Percentiles rank a stretch among this genome's conserved stretches.
Conservation (phyloP, 2,113 vertebrate genomes). For the Mohoua ochrocephala region DNA sequence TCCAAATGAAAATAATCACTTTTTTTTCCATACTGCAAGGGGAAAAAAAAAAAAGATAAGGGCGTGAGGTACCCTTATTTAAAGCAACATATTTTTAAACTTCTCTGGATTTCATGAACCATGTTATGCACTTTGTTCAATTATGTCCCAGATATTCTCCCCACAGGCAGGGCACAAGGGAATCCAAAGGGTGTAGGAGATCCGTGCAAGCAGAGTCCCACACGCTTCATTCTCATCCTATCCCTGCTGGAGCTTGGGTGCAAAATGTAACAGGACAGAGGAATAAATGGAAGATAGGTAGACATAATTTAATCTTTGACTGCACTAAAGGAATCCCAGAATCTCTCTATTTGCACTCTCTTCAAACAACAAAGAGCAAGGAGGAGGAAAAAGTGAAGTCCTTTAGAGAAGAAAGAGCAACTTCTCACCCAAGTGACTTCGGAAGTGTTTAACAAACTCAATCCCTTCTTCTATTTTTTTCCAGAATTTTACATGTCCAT, state of each 20-base stretch:
- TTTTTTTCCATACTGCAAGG: background rate
- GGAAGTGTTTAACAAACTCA: slow-evolving; percentile 98
- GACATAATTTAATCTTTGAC: background rate
- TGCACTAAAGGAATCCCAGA: background rate
- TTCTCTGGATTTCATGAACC: background rate
- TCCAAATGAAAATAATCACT: background rate
- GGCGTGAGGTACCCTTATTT: background rate
- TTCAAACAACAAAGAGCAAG: background rate
- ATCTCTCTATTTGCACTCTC: background rate
- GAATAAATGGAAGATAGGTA: background rate
- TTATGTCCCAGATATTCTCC: background rate
- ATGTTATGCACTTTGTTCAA: background rate
- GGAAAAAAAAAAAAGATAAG: background rate
- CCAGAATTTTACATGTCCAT: slow-evolving; percentile 98
- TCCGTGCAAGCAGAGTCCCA: background rate
- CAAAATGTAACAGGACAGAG: background rate
- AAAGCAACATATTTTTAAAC: background rate
- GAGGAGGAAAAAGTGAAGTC: background rate
- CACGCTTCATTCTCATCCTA: background rate
- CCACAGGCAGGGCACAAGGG: background rate
- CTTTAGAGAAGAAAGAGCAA: background rate
- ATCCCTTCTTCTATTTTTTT: slow-evolving; percentile 95
- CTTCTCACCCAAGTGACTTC: slow-evolving; percentile 87
- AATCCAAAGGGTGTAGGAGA: background rate
- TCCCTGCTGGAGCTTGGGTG: background rate